phyloP scores from a whole-genome alignment of 1,140 invertebrate genomes.

The Aricia agestis region DNA sequence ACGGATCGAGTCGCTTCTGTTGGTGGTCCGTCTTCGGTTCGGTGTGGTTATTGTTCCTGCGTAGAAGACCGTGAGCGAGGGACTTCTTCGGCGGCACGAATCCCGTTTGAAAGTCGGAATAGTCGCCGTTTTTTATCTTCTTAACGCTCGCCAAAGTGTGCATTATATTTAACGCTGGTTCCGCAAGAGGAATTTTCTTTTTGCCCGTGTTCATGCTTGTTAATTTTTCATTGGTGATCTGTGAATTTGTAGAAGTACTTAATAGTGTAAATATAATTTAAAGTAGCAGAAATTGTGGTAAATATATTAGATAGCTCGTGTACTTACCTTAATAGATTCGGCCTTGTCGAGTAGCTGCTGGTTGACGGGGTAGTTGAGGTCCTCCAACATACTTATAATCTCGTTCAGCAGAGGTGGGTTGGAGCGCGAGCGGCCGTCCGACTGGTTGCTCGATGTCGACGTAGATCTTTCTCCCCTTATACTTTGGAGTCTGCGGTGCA shows the following conservation, averaged over 20 bases:
- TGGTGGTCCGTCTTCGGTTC: constrained; percentile 54
- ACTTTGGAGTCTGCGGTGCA: constrained; percentile 44
- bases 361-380: constrained; percentile 72
- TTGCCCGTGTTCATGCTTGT: constrained; percentile 55
- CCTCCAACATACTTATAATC: constrained; percentile 82
- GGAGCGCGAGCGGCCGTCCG: constrained; percentile 71
- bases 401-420: constrained; percentile 82
- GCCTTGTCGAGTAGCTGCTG: constrained; percentile 62
- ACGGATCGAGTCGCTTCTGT: constrained; percentile 67
- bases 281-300: too few relatives aligned
- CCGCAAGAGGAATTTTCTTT: constrained; percentile 71
- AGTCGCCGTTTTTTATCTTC: constrained; percentile 76
- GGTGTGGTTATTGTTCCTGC: constrained; percentile 49
- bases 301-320: too few relatives aligned
- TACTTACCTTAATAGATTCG: constrained; percentile 60
- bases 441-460: constrained; percentile 51
- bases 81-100: constrained; percentile 47
- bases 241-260: constrained; percentile 26
- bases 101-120: constrained; percentile 69
- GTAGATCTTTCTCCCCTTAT: constrained; percentile 46
- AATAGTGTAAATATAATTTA: not conserved
- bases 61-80: constrained; percentile 46
- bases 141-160: constrained; percentile 76
- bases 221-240: constrained; percentile 64
- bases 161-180: constrained; percentile 78